Base-by-base conservation (phyloP, 1,140 invertebrate species). In the Ericerus pela region DNA sequence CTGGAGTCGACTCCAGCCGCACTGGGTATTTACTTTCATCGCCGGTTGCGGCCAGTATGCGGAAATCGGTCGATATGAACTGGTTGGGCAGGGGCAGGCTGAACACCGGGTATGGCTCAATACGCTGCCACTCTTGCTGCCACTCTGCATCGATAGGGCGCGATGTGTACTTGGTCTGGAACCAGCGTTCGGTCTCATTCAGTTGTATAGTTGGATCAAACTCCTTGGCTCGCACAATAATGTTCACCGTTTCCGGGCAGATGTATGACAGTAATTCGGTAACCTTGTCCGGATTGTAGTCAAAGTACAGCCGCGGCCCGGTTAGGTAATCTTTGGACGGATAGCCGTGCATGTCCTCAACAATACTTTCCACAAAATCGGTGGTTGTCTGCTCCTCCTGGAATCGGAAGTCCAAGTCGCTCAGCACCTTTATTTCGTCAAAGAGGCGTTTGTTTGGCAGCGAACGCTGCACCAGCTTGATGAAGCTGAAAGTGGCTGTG, bases 41-140 rank as follows among this genome's bases (percentile, higher is more conserved):
- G 26, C 61, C 55, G 0, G 64, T 62, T 18, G 68, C 53, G 2
- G 70, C 57, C 37, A 85, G 71, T 18, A 94, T 64, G 2, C 76
- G 74, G 65, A 94, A 94, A 66, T 94, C 78, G 1, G 78, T 77
- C 0, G 88, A 80, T 57, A 96, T 80, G 69, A 83, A 96, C 28
- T 77, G 72, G 72, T 96, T 96, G 6, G 80, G 77, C 18, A 79
- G 73, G 1, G 89, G 89, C 11, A 94, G 68, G 59, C 75, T 70
- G 62, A 85, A 61, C 22, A 79, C 74, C 0, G 68, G 55, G 2
- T 74, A 70, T 0, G 76, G 71, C 52, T 73, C 64, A 1, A 77
- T 73, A 10, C 68, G 68, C 29, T 74, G 63, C 81, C 81, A 85
- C 1, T 70, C 62, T 1, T 75, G 53, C 1, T 60, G 28, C 59